Conservation (phyloP, 2,888 invertebrate species). For the Cecidostiba fungosa region DNA sequence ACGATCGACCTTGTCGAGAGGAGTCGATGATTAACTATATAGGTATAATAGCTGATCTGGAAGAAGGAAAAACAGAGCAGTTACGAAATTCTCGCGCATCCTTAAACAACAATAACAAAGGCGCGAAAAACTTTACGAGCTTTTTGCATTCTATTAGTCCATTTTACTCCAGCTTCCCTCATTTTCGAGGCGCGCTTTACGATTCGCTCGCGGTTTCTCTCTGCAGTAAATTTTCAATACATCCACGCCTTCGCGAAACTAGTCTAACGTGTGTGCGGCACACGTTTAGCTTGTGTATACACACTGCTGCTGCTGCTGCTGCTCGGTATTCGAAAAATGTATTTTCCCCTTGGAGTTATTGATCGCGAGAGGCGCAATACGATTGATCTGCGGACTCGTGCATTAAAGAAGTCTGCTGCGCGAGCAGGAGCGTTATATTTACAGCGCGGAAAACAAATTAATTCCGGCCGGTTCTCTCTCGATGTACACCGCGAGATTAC, state of each 20-base stretch:
- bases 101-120: slow-evolving; percentile 29
- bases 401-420: neutral
- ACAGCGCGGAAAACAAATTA: slow-evolving; percentile 5
- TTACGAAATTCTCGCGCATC: slow-evolving; percentile 30
- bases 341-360: neutral
- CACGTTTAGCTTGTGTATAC: slow-evolving; percentile 6
- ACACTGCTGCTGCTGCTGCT: neutral
- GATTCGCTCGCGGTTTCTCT: neutral
- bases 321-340: neutral
- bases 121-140: neutral
- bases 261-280: slow-evolving; percentile 9
- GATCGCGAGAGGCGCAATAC: neutral
- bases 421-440: neutral
- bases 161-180: neutral
- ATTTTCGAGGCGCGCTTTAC: slow-evolving; percentile 26
- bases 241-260: neutral
- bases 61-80: neutral
- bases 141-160: neutral
- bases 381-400: neutral
- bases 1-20: neutral
- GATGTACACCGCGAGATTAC: slow-evolving; percentile 8
- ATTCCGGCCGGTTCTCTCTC: neutral
- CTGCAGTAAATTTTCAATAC: neutral
- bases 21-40: neutral
- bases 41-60: neutral